Conservation (phyloP, 2,888 invertebrate genomes). For the Parnassius orleans region DNA sequence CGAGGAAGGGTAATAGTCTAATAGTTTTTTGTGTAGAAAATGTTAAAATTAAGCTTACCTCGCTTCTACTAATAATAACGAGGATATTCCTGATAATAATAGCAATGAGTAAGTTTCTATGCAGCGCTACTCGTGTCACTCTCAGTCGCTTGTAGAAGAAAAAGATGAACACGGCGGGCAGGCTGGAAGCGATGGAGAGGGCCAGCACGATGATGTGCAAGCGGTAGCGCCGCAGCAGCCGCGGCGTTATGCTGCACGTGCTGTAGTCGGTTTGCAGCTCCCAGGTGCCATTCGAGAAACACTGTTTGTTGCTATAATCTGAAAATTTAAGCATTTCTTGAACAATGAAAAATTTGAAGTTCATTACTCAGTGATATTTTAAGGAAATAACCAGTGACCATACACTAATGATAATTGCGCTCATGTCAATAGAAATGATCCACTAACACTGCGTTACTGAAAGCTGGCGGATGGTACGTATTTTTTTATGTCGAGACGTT, state of each 20-base stretch:
- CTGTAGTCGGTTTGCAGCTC: constrained; percentile 80
- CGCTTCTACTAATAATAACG: constrained; percentile 78
- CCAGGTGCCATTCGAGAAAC: constrained; percentile 79
- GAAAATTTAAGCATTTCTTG: constrained; percentile 4
- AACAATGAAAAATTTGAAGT: too few relatives aligned
- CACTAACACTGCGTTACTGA: too few relatives aligned
- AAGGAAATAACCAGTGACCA: too few relatives aligned
- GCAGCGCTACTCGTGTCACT: constrained; percentile 76
- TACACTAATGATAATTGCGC: too few relatives aligned
- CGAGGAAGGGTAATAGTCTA: too few relatives aligned
- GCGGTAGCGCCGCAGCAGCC: constrained; percentile 71
- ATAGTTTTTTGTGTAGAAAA: constrained; percentile 1
- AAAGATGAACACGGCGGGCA: constrained; percentile 82
- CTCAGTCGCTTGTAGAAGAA: constrained; percentile 77
- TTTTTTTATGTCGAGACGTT: too few relatives aligned
- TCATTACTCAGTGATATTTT: too few relatives aligned
- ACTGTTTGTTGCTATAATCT: constrained; percentile 82
- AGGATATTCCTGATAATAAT: constrained; percentile 80
- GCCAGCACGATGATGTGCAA: constrained; percentile 78
- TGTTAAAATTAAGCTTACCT: constrained; percentile 51
- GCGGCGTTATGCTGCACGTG: constrained; percentile 78
- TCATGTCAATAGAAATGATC: too few relatives aligned
- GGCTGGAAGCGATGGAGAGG: constrained; percentile 72
- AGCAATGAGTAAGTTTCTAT: constrained; percentile 82
- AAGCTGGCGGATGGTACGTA: too few relatives aligned